Base-by-base conservation (phyloP, 1,140 invertebrate genomes). In the Vanessa atalanta region DNA sequence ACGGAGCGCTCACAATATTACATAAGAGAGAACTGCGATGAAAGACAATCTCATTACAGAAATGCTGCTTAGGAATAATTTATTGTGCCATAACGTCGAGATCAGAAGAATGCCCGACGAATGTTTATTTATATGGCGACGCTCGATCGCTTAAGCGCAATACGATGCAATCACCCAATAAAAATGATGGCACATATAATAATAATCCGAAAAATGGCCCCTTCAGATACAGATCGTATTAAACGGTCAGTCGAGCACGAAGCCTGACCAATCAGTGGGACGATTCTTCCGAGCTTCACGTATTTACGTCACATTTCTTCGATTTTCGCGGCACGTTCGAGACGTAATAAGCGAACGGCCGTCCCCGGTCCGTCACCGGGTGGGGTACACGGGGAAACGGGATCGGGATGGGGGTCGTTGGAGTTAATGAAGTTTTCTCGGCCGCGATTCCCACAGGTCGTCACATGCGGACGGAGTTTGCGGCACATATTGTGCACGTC, bases 391-490 rank as follows among this genome's bases (percentile, higher is more conserved):
- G 75, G 72, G 72, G 70, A 48, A 14, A 20, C 72, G 71, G 64
- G 75, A 70, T 65, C 76, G 73, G 79, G 68, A 70, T 76, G 75
- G 83, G 83, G 80, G 85, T 83, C 83, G 85, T 83, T 78, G 83
- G 87, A 89, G 88, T 92, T 92, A 92, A 92, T 92, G 90, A 92
- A 92, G 90, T 92, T 92, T 92, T 91, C 90, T 88, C 87, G 81
- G 81, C 82, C 84, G 86, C 90, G 90, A 91, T 88, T 92, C 90
- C 90, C 90, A 89, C 88, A 87, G 88, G 90, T 90, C 88, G 88
- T 88, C 87, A 89, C 86, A 89, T 90, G 87, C 82, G 88, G 88
- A 77, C 83, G 72, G 88, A 90, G 88, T 90, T 92, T 89, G 88
- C 84, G 83, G 78, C 88, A 89, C 90, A 91, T 91, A 92, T 92